Base-by-base conservation (phyloP, 2,797 vertebrate species). In the Todus mexicanus region DNA sequence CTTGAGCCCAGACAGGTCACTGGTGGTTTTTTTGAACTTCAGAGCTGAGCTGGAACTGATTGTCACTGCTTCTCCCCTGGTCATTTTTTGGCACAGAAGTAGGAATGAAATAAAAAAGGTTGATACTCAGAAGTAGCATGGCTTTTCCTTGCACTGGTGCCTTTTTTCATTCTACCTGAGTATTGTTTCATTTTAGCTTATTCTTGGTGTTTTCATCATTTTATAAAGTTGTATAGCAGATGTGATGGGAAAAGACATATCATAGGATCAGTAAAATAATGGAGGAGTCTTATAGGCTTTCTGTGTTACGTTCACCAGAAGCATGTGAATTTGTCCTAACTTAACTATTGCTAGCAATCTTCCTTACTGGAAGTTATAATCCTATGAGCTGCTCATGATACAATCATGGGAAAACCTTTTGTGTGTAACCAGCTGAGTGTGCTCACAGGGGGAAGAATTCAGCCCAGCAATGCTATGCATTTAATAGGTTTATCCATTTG, bases 401-500 rank as follows among this genome's bases (percentile, higher is more conserved):
- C 65, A 79, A 59, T 92, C 53, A 90, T 80, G 89, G 79, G 82
- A 83, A 90, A 96, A 95, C 10, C 26, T 17, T 86, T 75, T 90
- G 73, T 68, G 11, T 78, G 48, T 93, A 94, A 76, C 38, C 80
- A 96, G 57, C 87, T 95, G 80, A 95, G 65, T 90, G 61, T 73
- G 64, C 86, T 92, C 80, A 90, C 73, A 31, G 54, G 64, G 51
- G 78, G 85, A 85, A 92, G 70, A 87, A 90, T 92, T 95, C 91
- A 96, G 77, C 42, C 65, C 76, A 70, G 90, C 93, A 93, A 75
- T 85, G 84, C 65, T 87, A 90, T 89, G 82, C 48, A 81, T 83
- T 94, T 95, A 95, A 95, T 92, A 94, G 94, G 81, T 97, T 94
- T 95, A 95, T 97, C 92, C 93, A 94, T 90, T 95, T 90, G 92